Evolutionary conservation across 2,888 invertebrate species (phyloP).

Genomic region (Agonopterix alstromeriana): DNA sequence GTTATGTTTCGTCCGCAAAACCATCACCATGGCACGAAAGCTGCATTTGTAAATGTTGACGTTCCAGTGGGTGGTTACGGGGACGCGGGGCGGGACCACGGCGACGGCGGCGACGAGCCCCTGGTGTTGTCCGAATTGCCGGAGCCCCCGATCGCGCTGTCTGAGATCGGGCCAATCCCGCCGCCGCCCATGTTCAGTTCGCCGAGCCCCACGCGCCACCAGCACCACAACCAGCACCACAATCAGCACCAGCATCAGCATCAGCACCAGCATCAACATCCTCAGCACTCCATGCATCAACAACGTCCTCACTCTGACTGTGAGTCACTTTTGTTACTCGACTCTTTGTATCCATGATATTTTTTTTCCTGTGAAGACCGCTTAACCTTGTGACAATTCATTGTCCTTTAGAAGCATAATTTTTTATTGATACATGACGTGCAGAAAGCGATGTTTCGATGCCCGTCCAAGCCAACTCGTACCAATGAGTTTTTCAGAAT

Average conservation of each 20-base stretch:
- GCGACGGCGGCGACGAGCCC: constrained; percentile 55
- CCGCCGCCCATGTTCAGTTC: constrained; percentile 98
- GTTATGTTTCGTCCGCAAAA: too few relatives aligned
- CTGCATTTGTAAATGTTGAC: background rate
- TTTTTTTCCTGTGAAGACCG: too few relatives aligned
- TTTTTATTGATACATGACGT: too few relatives aligned
- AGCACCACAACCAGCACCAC: constrained; percentile 33
- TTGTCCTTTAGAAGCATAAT: too few relatives aligned
- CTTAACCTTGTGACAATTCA: too few relatives aligned
- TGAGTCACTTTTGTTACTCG: constrained; percentile 26
- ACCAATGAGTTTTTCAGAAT: too few relatives aligned
- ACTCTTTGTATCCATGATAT: too few relatives aligned
- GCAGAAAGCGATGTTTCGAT: too few relatives aligned
- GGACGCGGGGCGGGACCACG: constrained; percentile 37
- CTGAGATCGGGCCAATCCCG: constrained; percentile 95
- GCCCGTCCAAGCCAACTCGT: too few relatives aligned
- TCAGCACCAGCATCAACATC: constrained; percentile 44
- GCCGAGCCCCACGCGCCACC: constrained; percentile 81
- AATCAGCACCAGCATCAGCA: constrained; percentile 68
- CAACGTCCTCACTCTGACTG: constrained; percentile 60
- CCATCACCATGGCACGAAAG: too few relatives aligned
- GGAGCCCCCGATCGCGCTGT: constrained; percentile 93
- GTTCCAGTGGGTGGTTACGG: constrained; percentile 78
- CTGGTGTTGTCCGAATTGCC: constrained; percentile 91
- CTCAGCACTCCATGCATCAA: constrained; percentile 24